Evolutionary conservation across 2,888 invertebrate genomes (phyloP).

Genomic region (Epistrophella euchroma): DNA sequence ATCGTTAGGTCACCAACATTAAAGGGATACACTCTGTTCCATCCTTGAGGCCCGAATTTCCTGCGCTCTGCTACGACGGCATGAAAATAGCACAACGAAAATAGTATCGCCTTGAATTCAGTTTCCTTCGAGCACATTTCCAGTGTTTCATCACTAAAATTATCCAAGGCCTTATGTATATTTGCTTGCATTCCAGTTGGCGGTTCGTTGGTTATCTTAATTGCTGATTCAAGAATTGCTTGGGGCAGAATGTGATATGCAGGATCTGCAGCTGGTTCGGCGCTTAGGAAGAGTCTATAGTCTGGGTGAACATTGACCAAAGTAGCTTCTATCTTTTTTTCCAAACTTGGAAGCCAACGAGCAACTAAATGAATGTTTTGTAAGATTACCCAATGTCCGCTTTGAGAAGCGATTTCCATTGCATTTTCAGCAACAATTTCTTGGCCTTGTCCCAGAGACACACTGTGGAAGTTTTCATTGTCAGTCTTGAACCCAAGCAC

Average conservation of each 20-base stretch:
- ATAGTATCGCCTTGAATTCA: slow-evolving; percentile 95
- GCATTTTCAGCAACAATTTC: slow-evolving; percentile 95
- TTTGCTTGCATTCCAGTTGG: slow-evolving; percentile 98
- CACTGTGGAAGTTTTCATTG: slow-evolving; percentile 94
- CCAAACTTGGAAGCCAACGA: slow-evolving; percentile 93
- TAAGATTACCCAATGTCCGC: slow-evolving; percentile 96
- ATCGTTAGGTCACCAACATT: slow-evolving; percentile 95
- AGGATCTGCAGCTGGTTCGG: slow-evolving; percentile 92
- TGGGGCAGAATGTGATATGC: slow-evolving; percentile 88
- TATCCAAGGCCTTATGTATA: slow-evolving; percentile 95
- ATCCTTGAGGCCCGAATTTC: slow-evolving; percentile 88
- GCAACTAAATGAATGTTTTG: slow-evolving; percentile 97
- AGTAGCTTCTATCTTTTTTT: slow-evolving; percentile 95
- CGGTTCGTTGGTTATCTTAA: slow-evolving; percentile 98
- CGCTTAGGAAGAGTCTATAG: slow-evolving; percentile 92
- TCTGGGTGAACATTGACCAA: slow-evolving; percentile 87
- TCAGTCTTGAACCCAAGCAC: slow-evolving; percentile 92
- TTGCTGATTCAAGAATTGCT: slow-evolving; percentile 95
- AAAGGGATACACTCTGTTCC: slow-evolving; percentile 88
- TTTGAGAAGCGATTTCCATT: slow-evolving; percentile 89
- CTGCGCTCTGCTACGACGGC: slow-evolving; percentile 96
- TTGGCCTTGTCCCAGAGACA: slow-evolving; percentile 97
- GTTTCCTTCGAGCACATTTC: slow-evolving; percentile 97
- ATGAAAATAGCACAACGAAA: slow-evolving; percentile 96
- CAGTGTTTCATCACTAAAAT: slow-evolving; percentile 95